Conservation (phyloP, 2,113 vertebrate species). For the Microcebus lehilahytsara region DNA sequence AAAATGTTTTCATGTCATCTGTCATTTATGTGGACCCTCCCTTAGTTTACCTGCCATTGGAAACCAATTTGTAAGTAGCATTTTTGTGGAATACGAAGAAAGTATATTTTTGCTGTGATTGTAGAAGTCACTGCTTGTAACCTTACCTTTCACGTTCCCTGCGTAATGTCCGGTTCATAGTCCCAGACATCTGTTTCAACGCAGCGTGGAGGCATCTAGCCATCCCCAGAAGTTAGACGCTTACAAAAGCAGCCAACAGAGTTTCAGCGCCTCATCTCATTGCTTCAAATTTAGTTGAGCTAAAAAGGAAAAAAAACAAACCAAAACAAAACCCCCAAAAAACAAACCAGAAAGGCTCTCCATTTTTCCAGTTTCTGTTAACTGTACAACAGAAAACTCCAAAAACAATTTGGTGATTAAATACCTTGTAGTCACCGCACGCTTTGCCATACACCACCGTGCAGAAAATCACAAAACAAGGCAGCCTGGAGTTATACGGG, state of each 20-base stretch:
- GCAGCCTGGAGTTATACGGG: neutral
- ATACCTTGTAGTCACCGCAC: neutral
- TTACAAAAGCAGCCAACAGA: neutral
- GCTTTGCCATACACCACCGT: neutral
- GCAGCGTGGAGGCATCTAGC: neutral
- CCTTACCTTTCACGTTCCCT: neutral
- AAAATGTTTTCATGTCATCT: neutral
- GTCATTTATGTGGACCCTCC: neutral
- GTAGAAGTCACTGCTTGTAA: neutral
- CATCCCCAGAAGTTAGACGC: neutral
- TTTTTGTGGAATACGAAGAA: neutral
- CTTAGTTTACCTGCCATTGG: neutral
- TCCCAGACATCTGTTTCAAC: neutral
- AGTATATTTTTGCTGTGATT: neutral
- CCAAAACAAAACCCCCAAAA: neutral
- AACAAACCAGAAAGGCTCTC: neutral
- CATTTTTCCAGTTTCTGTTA: constrained; percentile 25
- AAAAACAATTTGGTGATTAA: neutral
- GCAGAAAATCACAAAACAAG: neutral
- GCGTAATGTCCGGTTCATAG: fast-evolving
- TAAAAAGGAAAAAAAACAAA: neutral
- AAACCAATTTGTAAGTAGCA: neutral
- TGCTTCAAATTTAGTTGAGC: neutral
- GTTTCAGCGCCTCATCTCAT: neutral
- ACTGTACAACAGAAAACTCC: neutral